These are phyloP conservation scores for Spodoptera litura DNA, from an alignment of 1,140 invertebrate genomes.

Conservation along the genomic window DNA sequence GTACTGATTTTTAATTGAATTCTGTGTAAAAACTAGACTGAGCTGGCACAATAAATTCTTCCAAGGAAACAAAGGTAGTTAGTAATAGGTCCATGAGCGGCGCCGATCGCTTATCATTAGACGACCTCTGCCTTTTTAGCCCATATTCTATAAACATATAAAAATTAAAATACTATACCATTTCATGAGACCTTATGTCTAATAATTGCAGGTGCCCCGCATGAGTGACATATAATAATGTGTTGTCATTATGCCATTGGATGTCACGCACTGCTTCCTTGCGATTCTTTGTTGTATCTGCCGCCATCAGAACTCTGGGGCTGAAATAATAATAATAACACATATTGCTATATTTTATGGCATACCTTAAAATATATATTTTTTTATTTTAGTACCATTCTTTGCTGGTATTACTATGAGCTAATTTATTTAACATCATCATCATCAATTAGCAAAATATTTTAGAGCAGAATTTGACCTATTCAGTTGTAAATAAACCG, in stretches of 20 bases:
- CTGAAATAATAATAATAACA: constrained; percentile 52
- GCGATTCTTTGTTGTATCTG: constrained; percentile 46
- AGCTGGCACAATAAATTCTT: background rate
- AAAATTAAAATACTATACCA: constrained; percentile 56
- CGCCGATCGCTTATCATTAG: background rate
- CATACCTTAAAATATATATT: no score
- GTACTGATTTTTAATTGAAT: no score
- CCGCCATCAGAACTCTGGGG: constrained; percentile 51
- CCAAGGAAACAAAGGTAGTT: background rate
- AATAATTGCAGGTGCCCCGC: constrained; percentile 61
- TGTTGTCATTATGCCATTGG: constrained; percentile 68
- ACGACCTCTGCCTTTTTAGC: background rate
- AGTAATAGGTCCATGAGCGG: no score
- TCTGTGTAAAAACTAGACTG: no score
- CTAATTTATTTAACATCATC: no score
- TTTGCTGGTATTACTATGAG: no score
- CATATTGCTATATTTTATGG: no score
- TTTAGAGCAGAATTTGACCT: no score
- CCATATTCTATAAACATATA: background rate
- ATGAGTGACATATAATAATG: constrained; percentile 65
- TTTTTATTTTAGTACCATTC: no score
- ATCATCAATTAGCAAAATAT: no score
- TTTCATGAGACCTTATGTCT: constrained; percentile 61
- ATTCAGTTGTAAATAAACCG: no score
- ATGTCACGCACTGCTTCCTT: constrained; percentile 64